Evolutionary conservation across 1,140 invertebrate species (phyloP).

Genomic region (Zophobas atratus): DNA sequence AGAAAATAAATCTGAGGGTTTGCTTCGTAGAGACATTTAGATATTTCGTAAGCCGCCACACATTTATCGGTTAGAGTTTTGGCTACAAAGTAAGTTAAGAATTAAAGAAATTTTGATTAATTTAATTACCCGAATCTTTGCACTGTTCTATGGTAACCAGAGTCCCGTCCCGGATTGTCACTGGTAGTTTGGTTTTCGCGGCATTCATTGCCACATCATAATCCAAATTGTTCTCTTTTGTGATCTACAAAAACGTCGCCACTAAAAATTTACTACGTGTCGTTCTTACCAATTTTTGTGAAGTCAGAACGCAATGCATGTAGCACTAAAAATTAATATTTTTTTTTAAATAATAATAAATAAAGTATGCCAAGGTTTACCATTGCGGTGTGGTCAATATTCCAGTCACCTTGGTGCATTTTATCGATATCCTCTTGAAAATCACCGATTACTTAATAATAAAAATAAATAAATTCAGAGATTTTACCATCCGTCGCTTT

Average conservation of each 20-base stretch:
- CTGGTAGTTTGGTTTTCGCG: slow-evolving; percentile 3
- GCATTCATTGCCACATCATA: background rate
- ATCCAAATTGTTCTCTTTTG: slow-evolving; percentile 54
- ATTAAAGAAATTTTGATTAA: slow-evolving; percentile 17
- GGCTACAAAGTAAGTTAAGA: slow-evolving; percentile 49
- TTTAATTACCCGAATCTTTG: slow-evolving; percentile 56
- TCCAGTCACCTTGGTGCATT: slow-evolving; percentile 61
- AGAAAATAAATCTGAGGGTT: slow-evolving; percentile 51
- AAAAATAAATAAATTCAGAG: slow-evolving; percentile 40
- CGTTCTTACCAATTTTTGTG: slow-evolving; percentile 69
- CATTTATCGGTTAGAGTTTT: slow-evolving; percentile 57
- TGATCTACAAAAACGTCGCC: slow-evolving; percentile 47
- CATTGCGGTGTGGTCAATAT: slow-evolving; percentile 57
- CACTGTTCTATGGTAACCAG: background rate
- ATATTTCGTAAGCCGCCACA: slow-evolving; percentile 56
- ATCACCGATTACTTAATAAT: background rate
- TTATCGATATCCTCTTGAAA: slow-evolving; percentile 61
- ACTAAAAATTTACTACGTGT: background rate
- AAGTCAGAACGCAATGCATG: slow-evolving; percentile 71
- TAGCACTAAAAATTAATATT: slow-evolving; percentile 66
- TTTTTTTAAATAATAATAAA: slow-evolving; percentile 39
- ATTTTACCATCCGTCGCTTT: slow-evolving; percentile 63
- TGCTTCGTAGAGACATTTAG: slow-evolving; percentile 56
- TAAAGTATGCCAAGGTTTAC: slow-evolving; percentile 47
- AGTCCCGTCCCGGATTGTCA: background rate